Evolutionary conservation across 2,888 invertebrate species (phyloP).

Genomic region (Acanthosoma haemorrhoidale): DNA sequence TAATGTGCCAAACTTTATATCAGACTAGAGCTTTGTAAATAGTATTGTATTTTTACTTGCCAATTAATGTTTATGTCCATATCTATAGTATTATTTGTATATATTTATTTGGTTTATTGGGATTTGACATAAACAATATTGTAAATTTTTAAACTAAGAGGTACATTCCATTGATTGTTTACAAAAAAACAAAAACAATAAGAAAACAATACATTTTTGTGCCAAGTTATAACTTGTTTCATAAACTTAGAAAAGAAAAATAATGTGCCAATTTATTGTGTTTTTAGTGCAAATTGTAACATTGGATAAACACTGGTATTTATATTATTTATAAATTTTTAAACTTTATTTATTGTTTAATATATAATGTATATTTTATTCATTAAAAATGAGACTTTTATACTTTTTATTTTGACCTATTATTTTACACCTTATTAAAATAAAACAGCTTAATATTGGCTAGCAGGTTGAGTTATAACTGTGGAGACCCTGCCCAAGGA

Average conservation of each 20-base stretch:
- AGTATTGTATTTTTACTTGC: neutral
- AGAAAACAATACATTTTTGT: neutral
- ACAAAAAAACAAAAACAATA: too few relatives aligned
- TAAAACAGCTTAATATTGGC: too few relatives aligned
- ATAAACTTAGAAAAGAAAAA: neutral
- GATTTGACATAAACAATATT: neutral
- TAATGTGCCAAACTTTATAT: neutral
- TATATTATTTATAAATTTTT: conserved; percentile 19
- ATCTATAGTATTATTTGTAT: neutral
- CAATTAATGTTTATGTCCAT: neutral
- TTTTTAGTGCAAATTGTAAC: neutral
- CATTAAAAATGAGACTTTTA: neutral
- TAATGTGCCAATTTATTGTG: conserved; percentile 17
- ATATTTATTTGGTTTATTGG: conserved; percentile 7
- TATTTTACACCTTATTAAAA: neutral
- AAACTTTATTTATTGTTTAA: conserved; percentile 23
- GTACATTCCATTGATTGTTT: conserved; percentile 4
- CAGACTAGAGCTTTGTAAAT: neutral
- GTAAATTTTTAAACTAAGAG: neutral
- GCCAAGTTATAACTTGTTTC: neutral
- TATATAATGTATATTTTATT: conserved; percentile 21
- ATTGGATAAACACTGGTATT: neutral
- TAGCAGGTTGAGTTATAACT: too few relatives aligned
- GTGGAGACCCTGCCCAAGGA: too few relatives aligned
- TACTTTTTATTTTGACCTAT: neutral